Base-by-base conservation (phyloP, 2,888 invertebrate species). In the Phyto melanocephala region DNA sequence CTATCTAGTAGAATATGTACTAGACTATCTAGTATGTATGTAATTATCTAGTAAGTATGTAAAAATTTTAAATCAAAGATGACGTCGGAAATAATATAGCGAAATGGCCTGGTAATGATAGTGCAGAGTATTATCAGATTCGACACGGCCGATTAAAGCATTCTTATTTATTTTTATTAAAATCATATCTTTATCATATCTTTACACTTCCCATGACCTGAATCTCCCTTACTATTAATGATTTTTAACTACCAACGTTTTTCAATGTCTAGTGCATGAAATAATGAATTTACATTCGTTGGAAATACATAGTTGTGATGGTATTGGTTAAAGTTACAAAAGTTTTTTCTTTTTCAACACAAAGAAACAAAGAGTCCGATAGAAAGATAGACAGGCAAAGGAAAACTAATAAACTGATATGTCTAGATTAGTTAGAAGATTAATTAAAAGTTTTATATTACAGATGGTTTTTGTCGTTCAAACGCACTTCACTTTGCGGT, bases 361-460 rank as follows among this genome's bases (percentile, higher is more conserved):
- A 76, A 37, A 13, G n/a, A 70, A 60, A 47, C n/a, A 13, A 40
- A 60, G 22, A 60, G 37, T 42, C 47, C 40, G 56, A 20, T 35
- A 35, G n/a, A 35, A 10, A 52, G 10, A 67, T 22, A 28, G 28
- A 33, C n/a, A 33, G 47, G 6, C 10, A 10, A 42, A 52, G n/a
- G 52, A 50, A 65, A 72, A 67, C 58, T 72, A 65, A 79, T 79
- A 79, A 79, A 60, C 58, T 72, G 79, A 79, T 79, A 67, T 72
- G 79, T 67, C 79, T 79, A 58, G 79, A 79, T 79, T 79, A 79
- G 79, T 67, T 52, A 60, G 52, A 60, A 79, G 79, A 72, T 79
- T 79, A 79, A 79, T 79, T 79, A 79, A 79, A 79, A 79, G 72
- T 79, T 79, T 79, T 67, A 67, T 79, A 67, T 56, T 72, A 15